phyloP scores from a whole-genome alignment of 2,888 invertebrate species.

The Eulithis testata region DNA sequence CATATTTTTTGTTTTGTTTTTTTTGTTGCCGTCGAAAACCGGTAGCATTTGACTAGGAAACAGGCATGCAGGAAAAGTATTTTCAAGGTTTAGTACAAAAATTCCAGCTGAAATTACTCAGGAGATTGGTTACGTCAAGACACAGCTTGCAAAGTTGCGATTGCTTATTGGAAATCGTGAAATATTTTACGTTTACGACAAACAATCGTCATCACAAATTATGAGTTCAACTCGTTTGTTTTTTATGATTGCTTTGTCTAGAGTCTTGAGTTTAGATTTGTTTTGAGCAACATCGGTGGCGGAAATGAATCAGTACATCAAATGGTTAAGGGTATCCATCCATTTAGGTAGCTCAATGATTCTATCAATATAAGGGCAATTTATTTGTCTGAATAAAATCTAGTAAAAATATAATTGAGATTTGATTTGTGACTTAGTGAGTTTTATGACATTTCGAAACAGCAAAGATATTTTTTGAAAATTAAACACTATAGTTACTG shows the following conservation, averaged over 20 bases:
- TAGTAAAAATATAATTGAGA: too few species aligned
- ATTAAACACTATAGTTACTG: too few species aligned
- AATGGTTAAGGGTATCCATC: too few species aligned
- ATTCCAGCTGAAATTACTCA: conserved; percentile 20
- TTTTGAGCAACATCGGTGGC: neutral
- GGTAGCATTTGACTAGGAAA: neutral
- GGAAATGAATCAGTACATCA: too few species aligned
- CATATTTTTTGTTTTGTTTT: too few species aligned
- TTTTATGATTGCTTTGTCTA: neutral
- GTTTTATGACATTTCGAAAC: too few species aligned
- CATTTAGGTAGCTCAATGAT: too few species aligned
- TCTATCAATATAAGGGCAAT: too few species aligned
- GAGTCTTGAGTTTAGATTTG: too few species aligned
- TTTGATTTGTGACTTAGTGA: too few species aligned
- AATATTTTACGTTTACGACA: conserved; percentile 22
- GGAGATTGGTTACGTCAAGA: conserved; percentile 10
- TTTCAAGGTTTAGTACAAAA: conserved; percentile 25
- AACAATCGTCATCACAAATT: conserved; percentile 12
- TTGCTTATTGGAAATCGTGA: conserved; percentile 24
- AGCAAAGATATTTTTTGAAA: too few species aligned
- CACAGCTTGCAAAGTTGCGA: conserved; percentile 17
- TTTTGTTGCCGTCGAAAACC: neutral
- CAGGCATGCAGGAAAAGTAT: conserved; percentile 10
- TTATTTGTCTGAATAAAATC: too few species aligned
- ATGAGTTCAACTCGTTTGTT: conserved; percentile 3